Base-by-base conservation (phyloP, 2,888 invertebrate species). In the Paralinhomoeus sp. region DNA sequence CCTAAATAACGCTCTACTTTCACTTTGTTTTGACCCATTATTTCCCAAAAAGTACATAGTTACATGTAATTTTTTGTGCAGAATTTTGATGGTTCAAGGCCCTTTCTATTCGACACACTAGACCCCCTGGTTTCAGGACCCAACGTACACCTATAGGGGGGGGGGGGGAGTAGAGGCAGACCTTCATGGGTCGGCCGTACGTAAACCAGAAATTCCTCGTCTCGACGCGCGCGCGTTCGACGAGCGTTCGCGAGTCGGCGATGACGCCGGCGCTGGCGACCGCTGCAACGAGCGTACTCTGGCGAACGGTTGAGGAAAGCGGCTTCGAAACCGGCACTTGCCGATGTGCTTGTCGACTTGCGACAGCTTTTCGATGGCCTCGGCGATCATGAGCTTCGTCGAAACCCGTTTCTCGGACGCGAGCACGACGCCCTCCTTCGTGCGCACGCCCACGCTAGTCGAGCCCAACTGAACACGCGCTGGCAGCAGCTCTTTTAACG, bases 391-490 rank as follows among this genome's bases (percentile, higher is more conserved):
- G 45, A 99, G 67, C 0, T 84, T 74, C 1, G 93, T 93, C 1
- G 91, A 93, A 37, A 93, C 87, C 53, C 97, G 75, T 65, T 97
- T 93, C 63, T 99, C 97, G 0, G 91, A 97, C 1, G 93, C 91
- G 54, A 97, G 66, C 24, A 97, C 81, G 33, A 97, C 85, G 36
- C 97, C 97, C 69, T 97, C 89, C 1, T 75, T 73, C 1, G 93
- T 93, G 54, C 82, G 79, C 53, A 99, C 89, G 21, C 93, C 97
- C 61, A 97, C 91, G 5, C 91, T 93, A 3, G 97, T 97, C 1
- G 93, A 93, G 1, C 97, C 97, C 46, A 97, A 71, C 70, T 71
- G 48, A 42, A 58, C 49, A 42, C 24, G 22, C 5, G 18, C 17
- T 18, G 13, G 18, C 12, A 36, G 18, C 7, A 18, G 7, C 12